A percentile compares a stretch with the other conserved stretches of the same genome.
These are phyloP conservation scores for Leptocoma aspasia DNA, from an alignment of 2,113 vertebrate species.

Conservation along the genomic window DNA sequence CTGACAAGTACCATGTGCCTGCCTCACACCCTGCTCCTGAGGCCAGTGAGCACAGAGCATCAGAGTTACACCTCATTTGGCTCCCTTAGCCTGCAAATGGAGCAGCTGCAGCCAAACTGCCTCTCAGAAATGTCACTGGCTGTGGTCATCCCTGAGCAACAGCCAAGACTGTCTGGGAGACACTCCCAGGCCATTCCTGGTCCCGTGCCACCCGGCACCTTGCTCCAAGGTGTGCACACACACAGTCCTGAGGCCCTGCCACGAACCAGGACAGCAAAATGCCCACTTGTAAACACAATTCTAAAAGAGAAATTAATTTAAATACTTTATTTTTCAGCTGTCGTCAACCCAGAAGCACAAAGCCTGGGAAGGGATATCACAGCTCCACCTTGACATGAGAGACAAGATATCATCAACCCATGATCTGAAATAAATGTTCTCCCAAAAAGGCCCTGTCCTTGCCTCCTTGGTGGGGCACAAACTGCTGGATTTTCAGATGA, in stretches of 20 bases:
- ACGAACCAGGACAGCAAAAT: neutral
- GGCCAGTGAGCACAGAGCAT: neutral
- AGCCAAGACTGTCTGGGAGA: neutral
- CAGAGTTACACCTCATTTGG: neutral
- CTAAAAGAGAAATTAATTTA: neutral
- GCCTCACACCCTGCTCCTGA: neutral
- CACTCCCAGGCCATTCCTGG: neutral
- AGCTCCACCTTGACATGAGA: rapidly evolving
- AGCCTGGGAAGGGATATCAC: neutral
- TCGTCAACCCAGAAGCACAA: neutral
- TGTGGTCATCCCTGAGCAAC: neutral
- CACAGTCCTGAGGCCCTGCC: neutral
- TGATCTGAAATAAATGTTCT: rapidly evolving
- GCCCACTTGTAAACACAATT: neutral
- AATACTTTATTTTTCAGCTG: neutral
- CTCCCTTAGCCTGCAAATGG: neutral
- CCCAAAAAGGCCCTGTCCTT: neutral
- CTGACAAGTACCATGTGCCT: neutral
- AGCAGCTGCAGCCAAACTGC: neutral
- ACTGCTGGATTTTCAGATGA: neutral
- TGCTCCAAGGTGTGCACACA: neutral
- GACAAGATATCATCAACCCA: neutral
- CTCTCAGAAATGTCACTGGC: neutral
- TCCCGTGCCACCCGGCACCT: neutral
- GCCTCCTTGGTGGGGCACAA: neutral